phyloP scores from a whole-genome alignment of 2,797 vertebrate species.

The Oophaga sylvatica region DNA sequence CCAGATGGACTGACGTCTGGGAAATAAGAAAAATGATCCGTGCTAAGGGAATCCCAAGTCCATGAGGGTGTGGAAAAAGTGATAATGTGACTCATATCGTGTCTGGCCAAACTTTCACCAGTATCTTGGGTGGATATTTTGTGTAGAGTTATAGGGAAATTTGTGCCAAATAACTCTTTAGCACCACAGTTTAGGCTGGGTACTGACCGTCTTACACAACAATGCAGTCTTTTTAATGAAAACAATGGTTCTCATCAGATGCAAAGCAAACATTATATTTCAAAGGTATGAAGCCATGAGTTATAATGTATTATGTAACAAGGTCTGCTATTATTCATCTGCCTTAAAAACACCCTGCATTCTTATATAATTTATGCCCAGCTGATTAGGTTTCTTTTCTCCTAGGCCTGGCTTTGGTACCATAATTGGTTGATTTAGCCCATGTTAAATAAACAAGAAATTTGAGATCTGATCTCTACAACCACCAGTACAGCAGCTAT shows the following conservation, averaged over 20 bases:
- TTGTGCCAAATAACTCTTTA: slow-evolving; percentile 6
- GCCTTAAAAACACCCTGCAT: not conserved
- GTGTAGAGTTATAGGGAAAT: not conserved
- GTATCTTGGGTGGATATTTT: slow-evolving; percentile 41
- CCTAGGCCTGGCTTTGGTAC: not conserved
- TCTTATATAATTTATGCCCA: not conserved
- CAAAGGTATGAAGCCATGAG: not conserved
- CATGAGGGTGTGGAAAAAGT: slow-evolving; percentile 38
- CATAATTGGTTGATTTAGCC: not conserved
- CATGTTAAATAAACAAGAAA: not conserved
- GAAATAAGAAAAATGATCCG: slow-evolving; percentile 47
- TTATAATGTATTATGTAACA: not conserved
- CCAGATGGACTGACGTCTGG: slow-evolving; percentile 48
- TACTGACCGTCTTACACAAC: not conserved
- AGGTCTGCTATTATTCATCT: not conserved
- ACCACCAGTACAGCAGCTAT: not conserved
- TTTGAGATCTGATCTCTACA: not conserved
- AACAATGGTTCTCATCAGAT: not conserved
- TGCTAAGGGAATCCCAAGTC: slow-evolving; percentile 42
- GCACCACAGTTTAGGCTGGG: not conserved
- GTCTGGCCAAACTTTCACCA: slow-evolving; percentile 54
- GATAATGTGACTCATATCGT: slow-evolving; percentile 39
- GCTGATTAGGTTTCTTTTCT: not conserved
- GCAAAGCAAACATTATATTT: not conserved
- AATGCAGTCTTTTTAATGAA: not conserved